These are phyloP conservation scores for Rhincodon typus DNA, from an alignment of 2,797 vertebrate species.

Conservation along the genomic window DNA sequence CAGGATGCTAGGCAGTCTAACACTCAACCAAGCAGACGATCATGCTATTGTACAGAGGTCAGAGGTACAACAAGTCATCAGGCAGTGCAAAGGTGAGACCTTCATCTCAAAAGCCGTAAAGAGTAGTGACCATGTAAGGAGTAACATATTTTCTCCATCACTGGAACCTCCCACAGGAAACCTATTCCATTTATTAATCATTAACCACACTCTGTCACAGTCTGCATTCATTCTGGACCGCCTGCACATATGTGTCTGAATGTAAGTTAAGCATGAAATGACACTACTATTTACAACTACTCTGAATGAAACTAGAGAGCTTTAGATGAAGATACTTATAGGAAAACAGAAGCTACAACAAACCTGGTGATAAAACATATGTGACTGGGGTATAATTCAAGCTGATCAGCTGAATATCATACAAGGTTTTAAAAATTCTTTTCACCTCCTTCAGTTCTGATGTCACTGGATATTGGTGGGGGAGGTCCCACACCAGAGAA, in stretches of 20 bases:
- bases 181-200: conserved; percentile 10
- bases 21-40: conserved; percentile 10
- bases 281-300: not conserved
- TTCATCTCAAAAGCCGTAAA: conserved; percentile 7
- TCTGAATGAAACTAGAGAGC: not conserved
- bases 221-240: not conserved
- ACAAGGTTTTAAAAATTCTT: not conserved
- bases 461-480: not conserved
- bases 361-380: not conserved
- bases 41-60: not conserved
- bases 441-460: not conserved
- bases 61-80: not conserved
- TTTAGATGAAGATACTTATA: not conserved
- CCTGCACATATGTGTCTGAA: not conserved
- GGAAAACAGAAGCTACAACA: not conserved
- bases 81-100: not conserved
- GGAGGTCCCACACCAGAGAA: not conserved
- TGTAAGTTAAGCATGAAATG: not conserved
- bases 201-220: conserved; percentile 3
- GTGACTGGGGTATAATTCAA: not conserved
- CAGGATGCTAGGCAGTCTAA: not conserved
- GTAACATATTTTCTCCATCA: not conserved
- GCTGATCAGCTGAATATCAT: not conserved
- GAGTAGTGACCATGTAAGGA: conserved; percentile 5
- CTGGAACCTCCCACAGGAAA: conserved; percentile 6